Percentiles rank a stretch among this genome's conserved stretches.
Evolutionary conservation across 1,140 invertebrate genomes (phyloP).

Genomic region (Drosophila sp.): DNA sequence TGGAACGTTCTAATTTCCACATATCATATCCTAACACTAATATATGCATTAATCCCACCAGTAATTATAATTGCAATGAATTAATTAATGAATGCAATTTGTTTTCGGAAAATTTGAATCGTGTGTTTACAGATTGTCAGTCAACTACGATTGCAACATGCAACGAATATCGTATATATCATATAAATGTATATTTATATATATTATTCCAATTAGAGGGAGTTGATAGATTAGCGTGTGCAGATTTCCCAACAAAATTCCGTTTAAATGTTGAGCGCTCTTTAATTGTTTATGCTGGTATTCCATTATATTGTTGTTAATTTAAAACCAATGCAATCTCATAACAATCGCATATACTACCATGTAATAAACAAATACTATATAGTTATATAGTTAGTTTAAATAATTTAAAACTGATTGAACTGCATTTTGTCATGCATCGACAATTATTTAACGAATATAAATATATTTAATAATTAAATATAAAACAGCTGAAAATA

Average conservation of each 20-base stretch:
- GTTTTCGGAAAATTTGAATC: slow-evolving; percentile 30
- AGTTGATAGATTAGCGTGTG: slow-evolving; percentile 22
- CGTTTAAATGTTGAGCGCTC: slow-evolving; percentile 70
- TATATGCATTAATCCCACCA: slow-evolving; percentile 5
- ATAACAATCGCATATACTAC: slow-evolving; percentile 18
- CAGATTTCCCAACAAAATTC: slow-evolving; percentile 71
- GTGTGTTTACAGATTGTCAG: slow-evolving; percentile 48
- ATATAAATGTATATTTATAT: background rate
- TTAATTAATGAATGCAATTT: slow-evolving; percentile 42
- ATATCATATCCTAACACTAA: slow-evolving; percentile 5
- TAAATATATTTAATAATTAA: slow-evolving; percentile 8
- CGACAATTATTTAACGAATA: slow-evolving; percentile 34
- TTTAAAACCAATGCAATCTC: slow-evolving; percentile 20
- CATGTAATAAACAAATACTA: slow-evolving; percentile 10
- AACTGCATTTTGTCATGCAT: slow-evolving; percentile 80
- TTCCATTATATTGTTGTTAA: slow-evolving; percentile 43
- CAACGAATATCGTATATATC: background rate
- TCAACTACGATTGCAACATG: slow-evolving; percentile 42
- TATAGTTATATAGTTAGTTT: slow-evolving; percentile 5
- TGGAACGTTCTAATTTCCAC: slow-evolving; percentile 4
- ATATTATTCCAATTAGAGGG: slow-evolving; percentile 15
- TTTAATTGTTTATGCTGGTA: slow-evolving; percentile 75
- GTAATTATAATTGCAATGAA: background rate
- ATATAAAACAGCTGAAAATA: background rate
- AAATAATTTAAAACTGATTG: slow-evolving; percentile 24